Base-by-base conservation (phyloP, 2,888 invertebrate species). In the Ophioninae sp. region DNA sequence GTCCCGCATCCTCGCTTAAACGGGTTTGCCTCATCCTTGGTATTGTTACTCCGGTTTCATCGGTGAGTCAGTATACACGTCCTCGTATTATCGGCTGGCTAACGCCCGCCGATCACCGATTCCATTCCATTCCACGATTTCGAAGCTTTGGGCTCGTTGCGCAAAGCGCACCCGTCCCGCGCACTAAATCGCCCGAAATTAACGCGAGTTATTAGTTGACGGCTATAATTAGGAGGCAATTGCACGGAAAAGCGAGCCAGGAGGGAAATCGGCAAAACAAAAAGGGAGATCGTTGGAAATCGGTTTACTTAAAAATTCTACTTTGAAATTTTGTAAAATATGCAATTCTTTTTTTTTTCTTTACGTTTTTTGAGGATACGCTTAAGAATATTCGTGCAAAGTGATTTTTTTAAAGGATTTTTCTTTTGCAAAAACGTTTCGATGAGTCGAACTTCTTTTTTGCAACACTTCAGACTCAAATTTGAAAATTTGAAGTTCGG, bases 181-280 rank as follows among this genome's bases (percentile, higher is more conserved):
- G 88, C 88, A 92, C 89, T 92, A 92, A 92, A 92, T 92, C 90
- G 92, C 87, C 88, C 85, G 92, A 91, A 92, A 91, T 92, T 92
- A 92, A 92, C 90, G 89, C 91, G 92, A 92, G 92, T 92, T 92
- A 92, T 92, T 92, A 92, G 92, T 92, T 91, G 89, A 90, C 89
- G 89, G 89, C 87, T 90, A 92, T 91, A 92, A 92, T 92, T 92
- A 92, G 91, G 87, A 87, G 87, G 91, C 91, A 92, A 92, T 92
- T 92, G 92, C 89, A 90, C 86, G 91, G 92, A 92, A 92, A 92
- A 91, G 88, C 90, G 89, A 81, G 74, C 75, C 85, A 78, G 79
- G n/a, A 41, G 44, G 41, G 20, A 39, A n/a, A 6, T 5, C 5
- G 30, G 20, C 6, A 7, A 7, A 7, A 0, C n/a, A 65, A 39